Evolutionary conservation across 2,888 invertebrate genomes (phyloP).

Genomic region (Esperia sulphurella): DNA sequence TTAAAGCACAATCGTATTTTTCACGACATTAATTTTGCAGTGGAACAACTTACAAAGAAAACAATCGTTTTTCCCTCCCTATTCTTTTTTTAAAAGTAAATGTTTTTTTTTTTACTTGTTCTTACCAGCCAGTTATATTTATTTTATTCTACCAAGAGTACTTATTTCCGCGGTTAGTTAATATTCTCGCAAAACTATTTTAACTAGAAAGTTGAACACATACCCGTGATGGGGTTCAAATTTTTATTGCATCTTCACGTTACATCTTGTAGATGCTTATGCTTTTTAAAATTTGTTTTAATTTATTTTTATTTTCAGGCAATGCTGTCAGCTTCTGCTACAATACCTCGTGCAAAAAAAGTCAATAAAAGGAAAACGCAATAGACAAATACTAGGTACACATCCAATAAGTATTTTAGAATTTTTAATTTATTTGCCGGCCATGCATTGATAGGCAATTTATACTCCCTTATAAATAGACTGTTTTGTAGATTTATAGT

Average conservation of each 20-base stretch:
- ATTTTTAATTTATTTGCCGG: slow-evolving; percentile 12
- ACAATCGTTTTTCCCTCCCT: too few relatives aligned
- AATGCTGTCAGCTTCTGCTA: slow-evolving; percentile 83
- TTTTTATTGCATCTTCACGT: slow-evolving; percentile 8
- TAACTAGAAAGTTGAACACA: too few relatives aligned
- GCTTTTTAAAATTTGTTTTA: slow-evolving; percentile 59
- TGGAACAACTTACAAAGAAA: too few relatives aligned
- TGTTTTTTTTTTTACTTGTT: too few relatives aligned
- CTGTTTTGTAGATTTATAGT: too few relatives aligned
- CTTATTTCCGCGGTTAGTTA: too few relatives aligned
- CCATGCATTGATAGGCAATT: neutral
- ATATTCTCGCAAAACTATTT: too few relatives aligned
- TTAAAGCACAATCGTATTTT: neutral
- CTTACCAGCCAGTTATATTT: too few relatives aligned
- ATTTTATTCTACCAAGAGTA: too few relatives aligned
- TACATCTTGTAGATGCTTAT: slow-evolving; percentile 30
- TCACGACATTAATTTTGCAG: too few relatives aligned
- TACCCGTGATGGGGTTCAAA: too few relatives aligned
- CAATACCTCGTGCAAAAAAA: slow-evolving; percentile 87
- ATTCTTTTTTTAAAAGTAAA: too few relatives aligned
- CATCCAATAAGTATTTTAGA: slow-evolving; percentile 19
- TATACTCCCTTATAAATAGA: slow-evolving; percentile 8
- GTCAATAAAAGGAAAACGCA: slow-evolving; percentile 84
- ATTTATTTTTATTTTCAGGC: slow-evolving; percentile 80
- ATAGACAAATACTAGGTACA: slow-evolving; percentile 32